Base-by-base conservation (phyloP, 1,140 invertebrate genomes). In the Gyrodactylus bullatarudis region DNA sequence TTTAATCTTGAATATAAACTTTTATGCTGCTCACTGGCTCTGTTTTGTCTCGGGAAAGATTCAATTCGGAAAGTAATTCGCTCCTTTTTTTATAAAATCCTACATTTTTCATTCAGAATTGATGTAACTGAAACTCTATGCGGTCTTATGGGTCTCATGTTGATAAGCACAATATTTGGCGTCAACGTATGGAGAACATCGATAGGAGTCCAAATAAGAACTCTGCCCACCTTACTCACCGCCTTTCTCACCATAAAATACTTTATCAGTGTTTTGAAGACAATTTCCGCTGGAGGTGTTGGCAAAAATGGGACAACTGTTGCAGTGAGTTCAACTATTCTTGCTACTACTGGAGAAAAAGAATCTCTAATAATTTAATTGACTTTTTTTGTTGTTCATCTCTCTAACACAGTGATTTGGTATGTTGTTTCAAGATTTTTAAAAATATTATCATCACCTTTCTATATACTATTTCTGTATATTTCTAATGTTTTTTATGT, bases 1-100 rank as follows among this genome's bases (percentile, higher is more conserved):
- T 81, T 90, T 96, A 78, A 87, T 87, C 80, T 90, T 90, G 20
- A 88, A 92, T 80, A 87, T 87, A 20, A 81, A 97, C 70, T 99
- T 98, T 82, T 99, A 98, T 82, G 89, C 88, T 81, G 93, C 94
- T 0, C 95, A 99, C 81, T 99, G 94, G 95, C 92, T 96, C 80
- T 93, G 92, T 0, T 99, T 97, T 82, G 92, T 97, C 23, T 94
- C 82, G 83, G 88, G 88, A 69, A 87, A 88, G 23, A 83, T 99
- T 74, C 86, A 86, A 75, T 97, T 99, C 84, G 90, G 91, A 69
- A 87, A 85, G 83, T 83, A 79, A 79, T 79, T 79, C n/a, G 8
- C 8, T 54, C n/a, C 34, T 54, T 54, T n/a, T 54, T 54, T 54
- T n/a, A 8, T n/a, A 54, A 54, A 54, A n/a, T 54, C 34, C 34